Evolutionary conservation across 1,140 invertebrate species (phyloP), one percentile per base, ranked within the genome.

Genomic region (Drosophila pachea): DNA sequence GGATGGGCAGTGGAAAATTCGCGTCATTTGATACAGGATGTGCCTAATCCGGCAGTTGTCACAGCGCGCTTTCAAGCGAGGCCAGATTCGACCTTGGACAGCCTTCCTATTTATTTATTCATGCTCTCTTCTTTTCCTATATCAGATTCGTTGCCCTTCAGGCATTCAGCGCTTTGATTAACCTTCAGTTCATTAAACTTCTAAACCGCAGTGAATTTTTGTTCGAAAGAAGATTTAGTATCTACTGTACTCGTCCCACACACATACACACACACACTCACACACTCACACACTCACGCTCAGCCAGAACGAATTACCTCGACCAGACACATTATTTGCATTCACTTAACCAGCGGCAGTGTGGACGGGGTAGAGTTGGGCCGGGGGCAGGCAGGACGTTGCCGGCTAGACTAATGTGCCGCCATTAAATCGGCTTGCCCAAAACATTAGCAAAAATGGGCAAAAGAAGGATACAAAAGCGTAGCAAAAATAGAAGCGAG

Each of bases 401-500:
- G 49, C 52, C 38, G 61, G 43, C 74, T 64, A 47, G 59, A 83
- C 71, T 78, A 74, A 82, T 83, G 78, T 65, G 64, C 47, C 40
- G 65, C 72, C 68, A 76, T 78, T 84, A 78, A 84, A 83, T 73
- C 78, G 78, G 75, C 61, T 75, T 53, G 65, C 74, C 78, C 61
- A 65, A 64, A 47, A 70, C 68, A 69, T 70, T 73, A 73, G 71
- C 68, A 38, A 56, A 48, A 53, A 52, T 14, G 38, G 5, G 45
- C 7, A 50, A 42, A 22, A n/a, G 42, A 54, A 56, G 55, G 47
- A 35, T 11, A 9, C 29, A 50, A 52, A 47, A 36, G 47, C 5
- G 55, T 12, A 22, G 11, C 33, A 42, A 58, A 43, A 59, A 36
- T 29, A 9, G 12, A 12, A 53, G 49, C 48, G 48, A 64, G 56